A percentile compares a stretch with the other conserved stretches of the same genome.
These are phyloP conservation scores for Dolichomitus sp. DNA, from an alignment of 2,888 invertebrate species.

Conservation along the genomic window DNA sequence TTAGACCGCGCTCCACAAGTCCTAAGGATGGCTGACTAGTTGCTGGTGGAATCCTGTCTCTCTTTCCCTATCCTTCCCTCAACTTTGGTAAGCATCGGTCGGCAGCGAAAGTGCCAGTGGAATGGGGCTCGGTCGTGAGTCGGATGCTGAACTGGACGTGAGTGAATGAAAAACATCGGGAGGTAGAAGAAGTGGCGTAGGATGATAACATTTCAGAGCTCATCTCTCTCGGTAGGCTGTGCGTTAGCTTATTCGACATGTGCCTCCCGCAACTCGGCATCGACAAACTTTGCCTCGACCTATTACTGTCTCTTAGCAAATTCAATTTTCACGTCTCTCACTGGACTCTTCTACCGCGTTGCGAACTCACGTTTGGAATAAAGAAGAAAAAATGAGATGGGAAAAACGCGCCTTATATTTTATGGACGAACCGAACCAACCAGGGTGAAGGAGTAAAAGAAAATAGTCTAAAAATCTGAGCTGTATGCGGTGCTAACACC, in stretches of 20 bases:
- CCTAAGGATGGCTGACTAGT: conserved; percentile 41
- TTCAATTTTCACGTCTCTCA: conserved; percentile 66
- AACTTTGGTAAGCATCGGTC: conserved; percentile 19
- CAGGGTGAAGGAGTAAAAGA: conserved; percentile 31
- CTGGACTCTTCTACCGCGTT: conserved; percentile 39
- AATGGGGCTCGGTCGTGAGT: conserved; percentile 70
- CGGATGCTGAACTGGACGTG: conserved; percentile 68
- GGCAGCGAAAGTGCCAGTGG: conserved; percentile 62
- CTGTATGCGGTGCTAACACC: conserved; percentile 67
- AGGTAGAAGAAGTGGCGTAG: conserved; percentile 65
- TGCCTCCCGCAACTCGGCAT: conserved; percentile 45
- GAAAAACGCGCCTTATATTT: conserved; percentile 23
- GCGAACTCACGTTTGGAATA: conserved; percentile 32
- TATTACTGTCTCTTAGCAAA: conserved; percentile 69
- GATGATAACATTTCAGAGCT: conserved; percentile 69
- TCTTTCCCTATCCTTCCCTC: neutral
- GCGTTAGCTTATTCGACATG: conserved; percentile 58
- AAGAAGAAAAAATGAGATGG: conserved; percentile 3
- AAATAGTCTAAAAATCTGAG: conserved; percentile 46
- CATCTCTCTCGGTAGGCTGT: conserved; percentile 24
- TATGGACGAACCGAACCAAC: conserved; percentile 27
- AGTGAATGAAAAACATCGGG: conserved; percentile 64
- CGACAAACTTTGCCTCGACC: conserved; percentile 65
- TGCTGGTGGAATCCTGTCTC: conserved; percentile 27
- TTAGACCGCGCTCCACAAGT: conserved; percentile 60